These are phyloP conservation scores for Morinoia aosen DNA, from an alignment of 2,888 invertebrate species.

Conservation along the genomic window DNA sequence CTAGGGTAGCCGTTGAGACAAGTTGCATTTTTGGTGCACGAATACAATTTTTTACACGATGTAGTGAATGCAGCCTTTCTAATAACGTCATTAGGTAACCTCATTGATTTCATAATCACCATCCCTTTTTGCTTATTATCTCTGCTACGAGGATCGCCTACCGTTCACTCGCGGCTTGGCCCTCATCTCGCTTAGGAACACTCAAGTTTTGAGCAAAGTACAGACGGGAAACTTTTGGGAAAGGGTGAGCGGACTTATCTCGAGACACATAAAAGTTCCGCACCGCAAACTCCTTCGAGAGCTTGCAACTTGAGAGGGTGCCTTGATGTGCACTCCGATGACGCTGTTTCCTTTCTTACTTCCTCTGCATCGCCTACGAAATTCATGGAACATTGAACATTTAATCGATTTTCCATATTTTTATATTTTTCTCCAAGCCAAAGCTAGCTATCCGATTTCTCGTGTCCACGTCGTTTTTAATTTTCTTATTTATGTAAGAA, in stretches of 20 bases:
- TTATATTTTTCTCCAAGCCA: neutral
- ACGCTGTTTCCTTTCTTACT: neutral
- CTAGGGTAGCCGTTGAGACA: too few relatives aligned
- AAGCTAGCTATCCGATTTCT: neutral
- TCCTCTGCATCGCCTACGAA: neutral
- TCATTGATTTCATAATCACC: neutral
- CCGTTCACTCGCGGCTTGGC: neutral
- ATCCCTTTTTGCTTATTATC: neutral
- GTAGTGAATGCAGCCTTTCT: neutral
- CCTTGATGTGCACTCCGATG: neutral
- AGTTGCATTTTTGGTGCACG: too few relatives aligned
- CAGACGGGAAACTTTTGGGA: neutral
- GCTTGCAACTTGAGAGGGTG: neutral
- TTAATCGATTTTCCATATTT: neutral
- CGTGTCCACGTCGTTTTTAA: neutral
- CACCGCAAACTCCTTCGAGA: neutral
- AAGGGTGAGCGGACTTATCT: conserved; percentile 2
- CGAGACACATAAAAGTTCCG: neutral
- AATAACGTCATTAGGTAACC: neutral
- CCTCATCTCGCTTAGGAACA: neutral
- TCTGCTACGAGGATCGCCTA: neutral
- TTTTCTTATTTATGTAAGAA: neutral
- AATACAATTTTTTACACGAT: too few relatives aligned
- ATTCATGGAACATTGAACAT: neutral
- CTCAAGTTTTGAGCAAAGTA: neutral